Conservation (phyloP, 2,113 vertebrate species). For the Lepus americanus region DNA sequence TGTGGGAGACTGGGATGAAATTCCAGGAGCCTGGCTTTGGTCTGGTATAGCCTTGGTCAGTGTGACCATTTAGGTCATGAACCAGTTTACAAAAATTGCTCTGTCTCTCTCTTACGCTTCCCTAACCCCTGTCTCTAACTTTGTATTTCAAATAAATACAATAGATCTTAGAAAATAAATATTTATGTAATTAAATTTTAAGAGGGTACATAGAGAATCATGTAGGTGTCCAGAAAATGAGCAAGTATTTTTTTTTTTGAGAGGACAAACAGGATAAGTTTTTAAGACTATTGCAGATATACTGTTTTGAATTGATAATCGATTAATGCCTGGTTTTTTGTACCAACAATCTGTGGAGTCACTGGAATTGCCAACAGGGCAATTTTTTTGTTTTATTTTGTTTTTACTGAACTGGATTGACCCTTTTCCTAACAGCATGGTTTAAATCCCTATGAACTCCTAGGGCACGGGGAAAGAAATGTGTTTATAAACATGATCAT, state of each 20-base stretch:
- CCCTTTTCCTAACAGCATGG: neutral
- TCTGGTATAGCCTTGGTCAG: too few species aligned
- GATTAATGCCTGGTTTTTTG: neutral
- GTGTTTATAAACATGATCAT: neutral
- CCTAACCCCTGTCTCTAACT: too few species aligned
- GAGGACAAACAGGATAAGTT: neutral
- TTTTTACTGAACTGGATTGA: neutral
- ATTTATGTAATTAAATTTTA: slow-evolving; percentile 8
- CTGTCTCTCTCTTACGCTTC: too few species aligned
- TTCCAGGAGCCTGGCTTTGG: too few species aligned
- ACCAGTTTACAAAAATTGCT: too few species aligned
- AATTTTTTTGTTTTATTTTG: too few species aligned
- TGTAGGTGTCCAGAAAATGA: neutral
- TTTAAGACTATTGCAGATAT: neutral
- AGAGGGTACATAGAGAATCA: neutral
- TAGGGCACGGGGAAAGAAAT: neutral
- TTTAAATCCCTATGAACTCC: neutral
- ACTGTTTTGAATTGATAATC: neutral
- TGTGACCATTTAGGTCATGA: too few species aligned
- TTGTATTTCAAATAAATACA: too few species aligned
- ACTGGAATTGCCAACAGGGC: neutral
- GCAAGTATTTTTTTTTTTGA: neutral
- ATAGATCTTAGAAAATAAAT: neutral
- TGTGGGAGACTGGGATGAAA: too few species aligned
- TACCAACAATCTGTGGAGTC: neutral